These are phyloP conservation scores for Cylloceria caligata DNA, from an alignment of 2,888 invertebrate genomes.

Conservation along the genomic window DNA sequence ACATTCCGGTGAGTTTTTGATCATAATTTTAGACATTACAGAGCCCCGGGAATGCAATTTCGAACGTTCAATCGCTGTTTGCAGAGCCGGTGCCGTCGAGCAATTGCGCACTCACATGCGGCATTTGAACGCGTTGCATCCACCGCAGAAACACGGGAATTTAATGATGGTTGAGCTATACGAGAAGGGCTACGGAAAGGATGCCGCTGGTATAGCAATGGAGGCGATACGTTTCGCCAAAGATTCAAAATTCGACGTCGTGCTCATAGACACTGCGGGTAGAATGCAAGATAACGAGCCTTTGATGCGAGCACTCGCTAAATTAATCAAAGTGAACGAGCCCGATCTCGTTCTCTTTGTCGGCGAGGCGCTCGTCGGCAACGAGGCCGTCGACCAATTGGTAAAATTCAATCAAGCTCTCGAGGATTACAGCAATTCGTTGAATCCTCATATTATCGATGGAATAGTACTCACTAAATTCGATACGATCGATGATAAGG, in stretches of 20 bases:
- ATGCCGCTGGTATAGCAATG: conserved; percentile 99
- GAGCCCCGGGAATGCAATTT: neutral
- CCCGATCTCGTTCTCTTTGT: conserved; percentile 99
- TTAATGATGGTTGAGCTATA: conserved; percentile 96
- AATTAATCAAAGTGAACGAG: conserved; percentile 98
- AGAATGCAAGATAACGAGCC: conserved; percentile 99
- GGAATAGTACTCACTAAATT: conserved; percentile 99
- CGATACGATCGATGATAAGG: conserved; percentile 99
- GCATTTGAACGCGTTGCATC: conserved; percentile 97
- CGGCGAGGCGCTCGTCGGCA: conserved; percentile 99
- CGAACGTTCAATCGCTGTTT: neutral
- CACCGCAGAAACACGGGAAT: conserved; percentile 89
- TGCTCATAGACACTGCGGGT: conserved; percentile 99
- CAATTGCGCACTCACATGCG: conserved; percentile 97
- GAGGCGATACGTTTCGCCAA: conserved; percentile 96
- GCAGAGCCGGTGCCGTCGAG: conserved; percentile 98
- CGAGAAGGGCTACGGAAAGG: conserved; percentile 99
- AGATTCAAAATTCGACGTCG: conserved; percentile 94
- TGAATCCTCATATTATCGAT: conserved; percentile 96
- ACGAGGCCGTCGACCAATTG: conserved; percentile 99
- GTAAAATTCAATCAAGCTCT: conserved; percentile 99
- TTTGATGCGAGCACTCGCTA: conserved; percentile 98
- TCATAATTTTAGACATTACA: neutral
- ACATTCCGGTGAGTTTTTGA: conserved; percentile 89
- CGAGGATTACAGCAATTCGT: conserved; percentile 92